Evolutionary conservation across 2,888 invertebrate genomes (phyloP), one percentile per base, ranked within the genome.

Genomic region (Leptura quadrifasciata): DNA sequence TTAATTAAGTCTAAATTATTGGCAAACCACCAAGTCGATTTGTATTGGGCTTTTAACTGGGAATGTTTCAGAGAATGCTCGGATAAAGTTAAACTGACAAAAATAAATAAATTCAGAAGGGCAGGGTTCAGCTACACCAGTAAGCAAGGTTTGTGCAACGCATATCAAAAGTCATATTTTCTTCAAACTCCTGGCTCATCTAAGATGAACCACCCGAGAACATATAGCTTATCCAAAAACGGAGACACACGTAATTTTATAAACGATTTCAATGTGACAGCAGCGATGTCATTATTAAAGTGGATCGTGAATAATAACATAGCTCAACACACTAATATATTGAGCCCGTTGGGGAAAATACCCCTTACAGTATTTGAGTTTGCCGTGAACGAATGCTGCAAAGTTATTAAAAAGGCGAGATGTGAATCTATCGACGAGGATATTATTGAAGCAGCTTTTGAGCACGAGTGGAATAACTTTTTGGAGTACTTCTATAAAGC

Each of bases 181-280:
- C 91, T 91, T 84, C 91, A 91, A 84, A 92, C 91, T 70, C 90
- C 91, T 4, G 90, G 91, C 12, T 90, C 93, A 60, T 91, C 94
- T 0, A 92, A 92, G 82, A 92, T 94, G 54, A 92, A 92, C 72
- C 93, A 92, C 85, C 96, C 96, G 0, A 92, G 96, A 4, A 93
- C 94, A 71, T 95, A 94, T 85, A 91, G 92, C 81, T 90, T 93
- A 67, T 90, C 89, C 63, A 91, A 93, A 81, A 86, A 86, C 35
- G 91, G 91, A 24, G 93, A 93, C 81, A 87, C 91, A 58, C 91
- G 91, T 70, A 91, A 90, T 21, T 94, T 94, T 85, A 87, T 92
- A 72, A 91, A 92, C 80, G 96, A 97, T 87, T 97, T 93, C 86
- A 93, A 94, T 85, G 90, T 94, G 71, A 96, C 96, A 2, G 94